phyloP scores from a whole-genome alignment of 1,140 invertebrate species.

The Zaprionus ornatus region DNA sequence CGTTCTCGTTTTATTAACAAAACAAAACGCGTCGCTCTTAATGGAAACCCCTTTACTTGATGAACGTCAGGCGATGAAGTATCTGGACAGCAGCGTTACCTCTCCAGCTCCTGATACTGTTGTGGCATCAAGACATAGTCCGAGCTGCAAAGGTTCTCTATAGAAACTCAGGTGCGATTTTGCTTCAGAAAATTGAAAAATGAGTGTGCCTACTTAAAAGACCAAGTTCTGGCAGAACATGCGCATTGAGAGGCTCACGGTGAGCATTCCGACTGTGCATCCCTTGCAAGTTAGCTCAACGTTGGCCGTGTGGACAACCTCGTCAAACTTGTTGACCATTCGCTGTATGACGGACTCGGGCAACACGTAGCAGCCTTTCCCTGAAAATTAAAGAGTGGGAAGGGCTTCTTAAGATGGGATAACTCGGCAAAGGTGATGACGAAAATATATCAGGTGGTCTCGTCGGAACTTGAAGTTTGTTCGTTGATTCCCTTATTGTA shows the following conservation, averaged over 20 bases:
- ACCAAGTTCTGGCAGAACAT: conserved; percentile 53
- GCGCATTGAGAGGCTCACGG: conserved; percentile 46
- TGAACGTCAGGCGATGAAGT: neutral
- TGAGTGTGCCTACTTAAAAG: conserved; percentile 61
- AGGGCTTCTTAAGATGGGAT: too few species aligned
- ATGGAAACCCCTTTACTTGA: conserved; percentile 8
- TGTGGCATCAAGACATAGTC: neutral
- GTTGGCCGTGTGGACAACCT: conserved; percentile 45
- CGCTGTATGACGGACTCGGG: conserved; percentile 40
- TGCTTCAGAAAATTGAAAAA: conserved; percentile 34
- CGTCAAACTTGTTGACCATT: conserved; percentile 27
- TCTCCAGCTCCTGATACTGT: neutral
- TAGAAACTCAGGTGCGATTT: conserved; percentile 58
- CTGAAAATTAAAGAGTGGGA: conserved; percentile 14
- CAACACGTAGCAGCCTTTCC: conserved; percentile 51
- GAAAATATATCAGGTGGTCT: too few species aligned
- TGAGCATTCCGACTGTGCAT: conserved; percentile 63
- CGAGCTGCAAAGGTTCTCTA: conserved; percentile 55
- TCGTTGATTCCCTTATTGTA: too few species aligned
- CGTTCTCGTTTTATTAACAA: too few species aligned
- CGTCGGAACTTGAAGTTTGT: too few species aligned
- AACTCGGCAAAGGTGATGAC: too few species aligned
- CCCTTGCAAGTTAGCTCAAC: conserved; percentile 63
- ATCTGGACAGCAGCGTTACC: conserved; percentile 8
- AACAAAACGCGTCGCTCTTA: too few species aligned